A percentile compares a stretch with the other conserved stretches of the same genome.
phyloP scores from a whole-genome alignment of 2,797 vertebrate genomes.

The Anolis apletophallus region DNA sequence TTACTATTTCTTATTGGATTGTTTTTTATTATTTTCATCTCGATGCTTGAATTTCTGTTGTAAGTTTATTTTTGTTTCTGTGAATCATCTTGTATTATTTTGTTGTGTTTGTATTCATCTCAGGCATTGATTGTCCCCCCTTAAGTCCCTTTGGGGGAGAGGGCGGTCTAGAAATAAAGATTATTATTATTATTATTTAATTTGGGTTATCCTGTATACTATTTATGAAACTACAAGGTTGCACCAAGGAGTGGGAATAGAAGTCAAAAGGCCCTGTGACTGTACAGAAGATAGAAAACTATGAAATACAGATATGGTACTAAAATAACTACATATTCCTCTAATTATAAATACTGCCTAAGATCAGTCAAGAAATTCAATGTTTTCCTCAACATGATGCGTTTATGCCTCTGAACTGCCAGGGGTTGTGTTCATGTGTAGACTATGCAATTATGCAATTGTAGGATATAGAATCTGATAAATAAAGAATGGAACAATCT shows the following conservation, averaged over 20 bases:
- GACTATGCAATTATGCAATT: background rate
- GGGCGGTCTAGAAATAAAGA: no score
- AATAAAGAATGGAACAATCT: background rate
- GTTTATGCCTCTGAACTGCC: background rate
- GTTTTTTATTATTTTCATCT: no score
- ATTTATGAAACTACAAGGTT: slow-evolving; percentile 5
- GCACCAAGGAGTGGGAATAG: background rate
- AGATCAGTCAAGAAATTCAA: background rate
- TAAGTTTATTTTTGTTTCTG: no score
- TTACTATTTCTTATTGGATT: no score
- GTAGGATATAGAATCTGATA: background rate
- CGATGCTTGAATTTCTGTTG: no score
- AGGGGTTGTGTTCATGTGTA: no score
- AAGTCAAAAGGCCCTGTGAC: slow-evolving; percentile 14
- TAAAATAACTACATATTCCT: background rate
- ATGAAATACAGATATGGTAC: background rate
- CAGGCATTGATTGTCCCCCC: no score
- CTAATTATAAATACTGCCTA: background rate
- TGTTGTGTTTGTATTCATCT: no score
- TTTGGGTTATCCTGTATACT: background rate
- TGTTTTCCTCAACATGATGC: background rate
- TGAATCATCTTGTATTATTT: no score
- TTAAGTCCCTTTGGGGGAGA: no score
- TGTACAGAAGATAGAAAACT: background rate
- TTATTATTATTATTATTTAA: no score